phyloP scores from a whole-genome alignment of 2,888 invertebrate species.

The Cenopis cana region DNA sequence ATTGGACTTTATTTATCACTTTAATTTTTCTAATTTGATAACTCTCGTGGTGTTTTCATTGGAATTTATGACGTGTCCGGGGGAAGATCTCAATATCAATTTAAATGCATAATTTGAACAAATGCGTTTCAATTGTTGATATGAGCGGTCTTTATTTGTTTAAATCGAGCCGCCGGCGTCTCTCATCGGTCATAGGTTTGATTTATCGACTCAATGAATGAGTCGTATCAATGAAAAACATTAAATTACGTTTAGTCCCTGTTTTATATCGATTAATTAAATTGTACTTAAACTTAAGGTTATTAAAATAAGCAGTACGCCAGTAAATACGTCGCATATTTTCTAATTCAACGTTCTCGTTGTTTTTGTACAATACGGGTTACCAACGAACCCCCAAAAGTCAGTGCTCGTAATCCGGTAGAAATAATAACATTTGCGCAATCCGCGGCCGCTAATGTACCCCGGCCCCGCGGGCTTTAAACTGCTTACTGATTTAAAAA shows the following conservation, averaged over 20 bases:
- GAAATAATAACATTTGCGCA: conserved; percentile 75
- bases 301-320: background rate
- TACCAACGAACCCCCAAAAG: conserved; percentile 31
- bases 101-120: conserved; percentile 74
- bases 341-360: background rate
- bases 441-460: conserved; percentile 71
- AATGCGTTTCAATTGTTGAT: conserved; percentile 71
- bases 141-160: conserved; percentile 51
- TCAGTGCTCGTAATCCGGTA: conserved; percentile 56
- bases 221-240: background rate
- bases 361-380: background rate
- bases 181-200: conserved; percentile 11
- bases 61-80: conserved; percentile 73
- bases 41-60: conserved; percentile 71
- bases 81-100: conserved; percentile 70
- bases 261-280: no score
- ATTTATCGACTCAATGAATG: conserved; percentile 21
- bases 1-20: conserved; percentile 84
- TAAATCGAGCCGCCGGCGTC: conserved; percentile 17
- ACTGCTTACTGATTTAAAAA: conserved; percentile 56
- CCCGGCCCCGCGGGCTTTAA: conserved; percentile 70
- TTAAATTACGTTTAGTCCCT: background rate
- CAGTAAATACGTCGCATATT: background rate
- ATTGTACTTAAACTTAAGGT: background rate
- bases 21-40: conserved; percentile 85